Conservation (phyloP, 1,140 invertebrate genomes). For the Arion vulgaris region DNA sequence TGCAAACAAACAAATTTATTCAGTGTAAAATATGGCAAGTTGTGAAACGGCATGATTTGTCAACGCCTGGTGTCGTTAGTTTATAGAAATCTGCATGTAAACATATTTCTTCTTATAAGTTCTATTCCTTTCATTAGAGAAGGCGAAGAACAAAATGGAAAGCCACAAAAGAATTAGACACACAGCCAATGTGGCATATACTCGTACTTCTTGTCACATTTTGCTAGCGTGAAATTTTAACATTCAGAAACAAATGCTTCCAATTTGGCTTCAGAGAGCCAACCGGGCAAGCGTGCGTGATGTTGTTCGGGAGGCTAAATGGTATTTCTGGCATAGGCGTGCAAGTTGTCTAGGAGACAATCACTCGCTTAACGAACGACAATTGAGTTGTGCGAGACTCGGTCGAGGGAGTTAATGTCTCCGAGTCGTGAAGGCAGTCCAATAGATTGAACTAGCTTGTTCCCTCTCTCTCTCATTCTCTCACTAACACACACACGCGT, state of each 20-base stretch:
- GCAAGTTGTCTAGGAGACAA: neutral
- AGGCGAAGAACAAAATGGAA: too few relatives aligned
- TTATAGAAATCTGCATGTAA: too few relatives aligned
- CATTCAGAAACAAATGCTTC: neutral
- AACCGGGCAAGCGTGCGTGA: neutral
- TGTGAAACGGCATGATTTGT: too few relatives aligned
- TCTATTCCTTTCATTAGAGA: too few relatives aligned
- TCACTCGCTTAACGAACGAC: conserved; percentile 8
- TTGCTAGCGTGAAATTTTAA: neutral
- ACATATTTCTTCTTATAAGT: too few relatives aligned
- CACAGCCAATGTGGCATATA: neutral
- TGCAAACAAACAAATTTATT: too few relatives aligned
- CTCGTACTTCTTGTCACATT: neutral
- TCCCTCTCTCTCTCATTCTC: neutral
- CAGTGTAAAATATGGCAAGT: too few relatives aligned
- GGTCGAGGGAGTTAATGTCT: neutral
- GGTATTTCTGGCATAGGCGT: neutral
- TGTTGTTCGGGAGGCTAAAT: neutral
- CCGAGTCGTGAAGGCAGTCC: neutral
- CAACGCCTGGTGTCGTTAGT: too few relatives aligned
- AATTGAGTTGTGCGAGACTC: neutral
- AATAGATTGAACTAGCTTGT: neutral
- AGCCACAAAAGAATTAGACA: neutral
- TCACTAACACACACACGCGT: too few relatives aligned
- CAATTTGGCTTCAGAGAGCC: neutral